Evolutionary conservation across 2,113 vertebrate genomes (phyloP), one percentile per base, ranked within the genome.

Genomic region (Lagopus muta): DNA sequence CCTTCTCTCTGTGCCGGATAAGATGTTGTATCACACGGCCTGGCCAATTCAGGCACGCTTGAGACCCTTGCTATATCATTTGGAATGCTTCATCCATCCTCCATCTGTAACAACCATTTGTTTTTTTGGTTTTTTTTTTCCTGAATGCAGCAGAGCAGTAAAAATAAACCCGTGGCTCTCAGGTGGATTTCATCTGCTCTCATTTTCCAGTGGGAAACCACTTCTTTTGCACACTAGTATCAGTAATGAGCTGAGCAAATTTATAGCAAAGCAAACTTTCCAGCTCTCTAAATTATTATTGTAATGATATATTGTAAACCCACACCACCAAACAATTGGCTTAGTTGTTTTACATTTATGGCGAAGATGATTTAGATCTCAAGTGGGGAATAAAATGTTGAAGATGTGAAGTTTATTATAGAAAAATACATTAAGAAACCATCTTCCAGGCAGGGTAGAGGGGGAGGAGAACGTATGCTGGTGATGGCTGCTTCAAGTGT

Each of bases 301-400:
- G 54, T 71, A 82, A 96, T 93, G 92, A 96, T 93, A 80, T 81
- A 88, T 86, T 79, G 86, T 93, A 96, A 97, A 96, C 82, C 75
- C 52, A 62, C 43, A 10, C 88, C 66, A 78, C 65, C 95, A 96
- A 96, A 95, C 82, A 89, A 91, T 89, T 84, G 95, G 42, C 85
- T 94, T 90, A 30, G 78, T 93, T 97, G 84, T 91, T 97, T 95
- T 91, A 92, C 90, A 91, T 95, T 94, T 94, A 94, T 64, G 73
- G 79, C 90, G 88, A 78, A 89, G 94, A 97, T 96, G 95, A 97
- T 97, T 97, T 96, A 97, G 67, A 82, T 30, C 85, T 94, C 94
- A 55, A 89, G 84, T 76, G 90, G 94, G 93, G 95, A 94, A 94
- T 93, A 93, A 94, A 96, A 91, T 57, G 88, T 19, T 19, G 34